These are phyloP conservation scores for Drosophila rellima DNA, from an alignment of 2,888 invertebrate species.

Conservation along the genomic window DNA sequence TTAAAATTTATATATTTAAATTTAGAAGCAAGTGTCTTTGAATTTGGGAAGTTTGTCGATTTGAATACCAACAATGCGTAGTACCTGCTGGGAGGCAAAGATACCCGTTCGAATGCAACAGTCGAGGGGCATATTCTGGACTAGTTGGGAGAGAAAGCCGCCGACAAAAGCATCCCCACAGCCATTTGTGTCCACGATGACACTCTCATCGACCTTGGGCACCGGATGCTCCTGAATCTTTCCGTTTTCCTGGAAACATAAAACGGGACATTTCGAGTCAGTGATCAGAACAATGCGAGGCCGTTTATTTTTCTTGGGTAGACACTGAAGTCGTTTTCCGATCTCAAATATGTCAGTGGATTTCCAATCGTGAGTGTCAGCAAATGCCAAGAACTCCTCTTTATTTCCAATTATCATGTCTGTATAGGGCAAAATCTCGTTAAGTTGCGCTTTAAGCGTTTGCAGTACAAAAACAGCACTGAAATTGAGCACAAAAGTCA, in stretches of 20 bases:
- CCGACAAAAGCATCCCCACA: constrained; percentile 72
- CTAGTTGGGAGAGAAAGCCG: constrained; percentile 67
- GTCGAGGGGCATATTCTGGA: constrained; percentile 69
- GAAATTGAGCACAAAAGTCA: constrained; percentile 55
- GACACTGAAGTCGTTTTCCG: constrained; percentile 50
- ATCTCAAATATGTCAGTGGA: constrained; percentile 59
- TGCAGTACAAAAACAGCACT: constrained; percentile 69
- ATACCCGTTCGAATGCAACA: constrained; percentile 71
- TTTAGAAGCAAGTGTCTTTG: constrained; percentile 53
- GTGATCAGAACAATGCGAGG: constrained; percentile 58
- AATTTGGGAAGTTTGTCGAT: constrained; percentile 60
- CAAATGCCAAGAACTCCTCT: constrained; percentile 57
- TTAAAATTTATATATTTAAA: too few relatives aligned
- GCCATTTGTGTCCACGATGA: constrained; percentile 65
- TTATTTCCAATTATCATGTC: constrained; percentile 72
- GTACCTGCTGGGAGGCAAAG: constrained; percentile 63
- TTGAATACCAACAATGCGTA: constrained; percentile 52
- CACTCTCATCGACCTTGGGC: constrained; percentile 43
- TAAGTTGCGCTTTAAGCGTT: constrained; percentile 34
- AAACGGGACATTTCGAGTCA: constrained; percentile 58
- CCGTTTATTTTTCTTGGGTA: constrained; percentile 50
- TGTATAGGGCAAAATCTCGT: constrained; percentile 39
- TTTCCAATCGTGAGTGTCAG: constrained; percentile 45
- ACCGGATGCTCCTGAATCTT: constrained; percentile 60
- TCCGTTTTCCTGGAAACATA: constrained; percentile 60